Evolutionary conservation across 2,888 invertebrate genomes (phyloP).

Genomic region (Drosophila yooni): DNA sequence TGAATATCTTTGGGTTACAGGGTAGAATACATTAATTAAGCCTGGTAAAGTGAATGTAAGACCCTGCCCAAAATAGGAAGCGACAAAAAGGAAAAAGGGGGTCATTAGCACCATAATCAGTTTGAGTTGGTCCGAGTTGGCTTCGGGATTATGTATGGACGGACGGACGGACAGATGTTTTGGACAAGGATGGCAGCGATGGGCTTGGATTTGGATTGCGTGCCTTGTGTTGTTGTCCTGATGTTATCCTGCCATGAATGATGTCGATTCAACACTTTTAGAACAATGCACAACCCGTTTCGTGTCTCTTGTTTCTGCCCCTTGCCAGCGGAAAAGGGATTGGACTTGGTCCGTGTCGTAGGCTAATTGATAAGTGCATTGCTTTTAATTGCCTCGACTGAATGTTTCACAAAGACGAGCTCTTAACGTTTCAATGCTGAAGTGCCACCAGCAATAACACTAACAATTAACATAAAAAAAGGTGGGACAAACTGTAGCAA

Average conservation of each 20-base stretch:
- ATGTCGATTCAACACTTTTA: constrained; percentile 12
- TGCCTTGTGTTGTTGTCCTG: neutral
- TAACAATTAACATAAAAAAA: neutral
- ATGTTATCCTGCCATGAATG: constrained; percentile 1
- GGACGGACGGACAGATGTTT: constrained; percentile 5
- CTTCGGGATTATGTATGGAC: constrained; percentile 15
- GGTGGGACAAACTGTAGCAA: neutral
- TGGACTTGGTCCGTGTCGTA: neutral
- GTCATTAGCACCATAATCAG: constrained; percentile 29
- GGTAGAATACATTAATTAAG: constrained; percentile 10
- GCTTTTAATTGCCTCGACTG: constrained; percentile 4
- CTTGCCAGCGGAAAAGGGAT: neutral
- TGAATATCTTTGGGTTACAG: neutral
- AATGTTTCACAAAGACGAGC: constrained; percentile 2
- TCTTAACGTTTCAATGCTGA: neutral
- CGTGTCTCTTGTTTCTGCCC: neutral
- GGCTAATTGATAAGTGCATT: constrained; percentile 22
- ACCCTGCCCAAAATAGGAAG: constrained; percentile 24
- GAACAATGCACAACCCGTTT: constrained; percentile 7
- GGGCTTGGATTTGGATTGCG: constrained; percentile 5
- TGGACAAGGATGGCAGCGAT: constrained; percentile 1
- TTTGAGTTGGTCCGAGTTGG: constrained; percentile 5
- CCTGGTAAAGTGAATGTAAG: constrained; percentile 39
- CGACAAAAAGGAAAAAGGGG: constrained; percentile 2
- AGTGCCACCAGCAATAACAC: constrained; percentile 1